These are phyloP conservation scores for Toxostoma redivivum DNA, from an alignment of 2,113 vertebrate genomes.

Conservation along the genomic window DNA sequence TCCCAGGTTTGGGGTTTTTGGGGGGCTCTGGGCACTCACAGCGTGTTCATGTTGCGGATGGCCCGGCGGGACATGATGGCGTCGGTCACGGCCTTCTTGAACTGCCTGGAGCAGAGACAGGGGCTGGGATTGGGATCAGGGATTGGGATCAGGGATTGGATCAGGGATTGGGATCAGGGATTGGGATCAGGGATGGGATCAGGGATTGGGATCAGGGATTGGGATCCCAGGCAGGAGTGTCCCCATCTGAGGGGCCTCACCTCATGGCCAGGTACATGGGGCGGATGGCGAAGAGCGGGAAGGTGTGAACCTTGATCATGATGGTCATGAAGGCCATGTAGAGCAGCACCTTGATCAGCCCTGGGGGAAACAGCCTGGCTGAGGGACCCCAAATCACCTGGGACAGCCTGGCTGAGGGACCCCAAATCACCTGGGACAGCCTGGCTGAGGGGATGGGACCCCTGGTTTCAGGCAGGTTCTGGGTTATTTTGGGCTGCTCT, in stretches of 20 bases:
- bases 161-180: not conserved
- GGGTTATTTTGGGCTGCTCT: too few relatives aligned
- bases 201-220: not conserved
- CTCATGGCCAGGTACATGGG: constrained; percentile 97
- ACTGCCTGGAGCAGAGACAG: constrained; percentile 76
- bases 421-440: not conserved
- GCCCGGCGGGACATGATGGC: constrained; percentile 96
- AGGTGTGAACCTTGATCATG: constrained; percentile 99
- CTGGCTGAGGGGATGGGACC: not conserved
- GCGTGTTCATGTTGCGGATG: constrained; percentile 97
- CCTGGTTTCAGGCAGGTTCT: too few relatives aligned
- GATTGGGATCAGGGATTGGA: too few relatives aligned
- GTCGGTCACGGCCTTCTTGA: constrained; percentile 95
- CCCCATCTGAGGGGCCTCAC: not conserved
- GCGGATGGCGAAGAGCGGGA: constrained; percentile 96
- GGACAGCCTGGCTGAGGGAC: not conserved
- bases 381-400: too few relatives aligned
- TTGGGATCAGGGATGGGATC: not conserved
- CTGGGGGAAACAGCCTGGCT: too few relatives aligned
- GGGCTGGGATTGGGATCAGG: not conserved
- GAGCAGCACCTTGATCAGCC: constrained; percentile 94
- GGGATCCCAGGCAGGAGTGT: fast-evolving
- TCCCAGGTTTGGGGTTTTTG: fast-evolving
- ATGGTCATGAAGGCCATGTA: constrained; percentile 99
- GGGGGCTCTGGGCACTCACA: constrained; percentile 77